These are phyloP conservation scores for Chloropsis hardwickii DNA, from an alignment of 2,113 vertebrate genomes.

Conservation along the genomic window DNA sequence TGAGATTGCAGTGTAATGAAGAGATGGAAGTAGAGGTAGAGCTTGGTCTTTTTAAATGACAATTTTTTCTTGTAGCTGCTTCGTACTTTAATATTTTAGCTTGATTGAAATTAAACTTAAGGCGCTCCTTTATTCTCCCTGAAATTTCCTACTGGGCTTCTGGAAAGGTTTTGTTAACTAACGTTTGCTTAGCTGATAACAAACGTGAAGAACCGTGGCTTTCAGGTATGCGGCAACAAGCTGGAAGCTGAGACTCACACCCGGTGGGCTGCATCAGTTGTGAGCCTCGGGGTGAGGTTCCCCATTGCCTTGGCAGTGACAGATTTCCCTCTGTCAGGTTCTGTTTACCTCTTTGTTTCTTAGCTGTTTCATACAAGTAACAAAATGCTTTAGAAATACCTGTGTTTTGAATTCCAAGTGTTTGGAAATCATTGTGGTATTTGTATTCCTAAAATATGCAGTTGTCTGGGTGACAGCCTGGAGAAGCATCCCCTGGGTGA, in stretches of 20 bases:
- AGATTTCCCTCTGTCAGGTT: neutral
- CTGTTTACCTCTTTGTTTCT: neutral
- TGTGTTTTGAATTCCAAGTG: neutral
- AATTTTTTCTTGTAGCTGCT: neutral
- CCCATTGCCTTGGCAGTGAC: neutral
- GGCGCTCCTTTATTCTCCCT: neutral
- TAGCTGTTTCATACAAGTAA: neutral
- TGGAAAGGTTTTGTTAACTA: slow-evolving; percentile 29
- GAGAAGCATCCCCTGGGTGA: neutral
- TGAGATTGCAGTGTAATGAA: neutral
- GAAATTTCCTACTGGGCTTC: neutral
- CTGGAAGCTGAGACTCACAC: accelerated
- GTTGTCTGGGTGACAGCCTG: neutral
- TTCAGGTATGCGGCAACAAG: neutral
- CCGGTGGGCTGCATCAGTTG: neutral
- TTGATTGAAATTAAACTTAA: neutral
- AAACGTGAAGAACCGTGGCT: neutral
- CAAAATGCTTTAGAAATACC: neutral
- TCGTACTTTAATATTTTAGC: neutral
- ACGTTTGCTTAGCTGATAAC: neutral
- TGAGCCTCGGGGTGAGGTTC: neutral
- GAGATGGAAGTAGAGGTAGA: neutral
- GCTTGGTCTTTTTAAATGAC: neutral
- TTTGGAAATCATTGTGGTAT: neutral
- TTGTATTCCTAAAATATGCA: neutral